phyloP scores from a whole-genome alignment of 1,140 invertebrate species.

The Tetramorium alpestre region DNA sequence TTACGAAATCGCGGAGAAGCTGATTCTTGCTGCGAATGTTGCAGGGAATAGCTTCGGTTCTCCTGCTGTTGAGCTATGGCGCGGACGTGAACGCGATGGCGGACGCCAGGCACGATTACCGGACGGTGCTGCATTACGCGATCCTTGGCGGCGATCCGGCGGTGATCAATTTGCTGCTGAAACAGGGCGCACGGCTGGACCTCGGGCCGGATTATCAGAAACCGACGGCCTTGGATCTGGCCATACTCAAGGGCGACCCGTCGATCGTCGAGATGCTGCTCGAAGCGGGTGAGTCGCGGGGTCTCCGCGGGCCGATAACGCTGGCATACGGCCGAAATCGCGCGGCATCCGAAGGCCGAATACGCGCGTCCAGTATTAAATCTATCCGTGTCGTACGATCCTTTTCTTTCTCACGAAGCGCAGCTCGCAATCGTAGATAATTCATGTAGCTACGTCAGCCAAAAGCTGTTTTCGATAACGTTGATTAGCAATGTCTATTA shows the following conservation, averaged over 20 bases:
- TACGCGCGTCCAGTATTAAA: not conserved
- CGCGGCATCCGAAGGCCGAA: slow-evolving; percentile 45
- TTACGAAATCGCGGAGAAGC: slow-evolving; percentile 29
- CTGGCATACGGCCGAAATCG: slow-evolving; percentile 46
- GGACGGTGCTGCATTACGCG: slow-evolving; percentile 95
- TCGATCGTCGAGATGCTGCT: slow-evolving; percentile 90
- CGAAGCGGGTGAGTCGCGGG: slow-evolving; percentile 87
- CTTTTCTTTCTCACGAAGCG: not conserved
- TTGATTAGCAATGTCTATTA: not conserved
- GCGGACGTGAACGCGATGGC: slow-evolving; percentile 94
- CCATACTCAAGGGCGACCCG: slow-evolving; percentile 93
- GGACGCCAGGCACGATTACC: slow-evolving; percentile 92
- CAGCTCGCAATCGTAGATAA: not conserved
- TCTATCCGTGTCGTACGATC: not conserved
- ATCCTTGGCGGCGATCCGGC: slow-evolving; percentile 92
- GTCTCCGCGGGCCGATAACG: not conserved
- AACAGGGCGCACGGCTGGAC: slow-evolving; percentile 91
- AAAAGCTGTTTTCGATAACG: not conserved
- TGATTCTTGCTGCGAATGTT: not conserved
- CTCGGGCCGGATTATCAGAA: slow-evolving; percentile 90
- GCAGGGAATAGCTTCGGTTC: slow-evolving; percentile 91
- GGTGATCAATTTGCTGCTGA: slow-evolving; percentile 93
- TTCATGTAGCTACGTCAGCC: not conserved
- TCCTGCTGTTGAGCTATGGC: slow-evolving; percentile 91
- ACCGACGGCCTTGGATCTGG: slow-evolving; percentile 93